phyloP scores from a whole-genome alignment of 2,888 invertebrate genomes.

The Deilephila elpenor region DNA sequence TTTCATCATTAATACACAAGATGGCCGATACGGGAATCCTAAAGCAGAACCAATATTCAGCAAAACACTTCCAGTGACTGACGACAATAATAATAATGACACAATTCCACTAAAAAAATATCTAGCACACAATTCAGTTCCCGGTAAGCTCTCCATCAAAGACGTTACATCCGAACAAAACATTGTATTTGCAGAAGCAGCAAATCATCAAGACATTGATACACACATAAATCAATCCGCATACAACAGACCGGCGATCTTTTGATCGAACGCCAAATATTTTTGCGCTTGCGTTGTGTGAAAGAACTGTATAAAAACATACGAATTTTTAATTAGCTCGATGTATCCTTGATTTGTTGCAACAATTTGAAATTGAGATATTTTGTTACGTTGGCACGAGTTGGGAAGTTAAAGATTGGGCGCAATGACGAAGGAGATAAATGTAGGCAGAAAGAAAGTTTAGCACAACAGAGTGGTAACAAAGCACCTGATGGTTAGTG shows the following conservation, averaged over 20 bases:
- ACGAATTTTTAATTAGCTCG: not conserved
- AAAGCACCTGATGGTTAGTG: too few relatives aligned
- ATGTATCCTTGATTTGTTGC: constrained; percentile 6
- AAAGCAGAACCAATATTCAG: too few relatives aligned
- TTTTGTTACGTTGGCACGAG: not conserved
- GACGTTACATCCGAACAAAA: not conserved
- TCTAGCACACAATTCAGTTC: too few relatives aligned
- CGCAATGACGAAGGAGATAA: too few relatives aligned
- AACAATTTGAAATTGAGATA: not conserved
- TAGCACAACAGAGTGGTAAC: too few relatives aligned
- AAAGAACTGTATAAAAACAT: not conserved
- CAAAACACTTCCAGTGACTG: too few relatives aligned
- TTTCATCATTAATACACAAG: too few relatives aligned
- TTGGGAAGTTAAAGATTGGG: too few relatives aligned
- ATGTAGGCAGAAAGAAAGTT: too few relatives aligned
- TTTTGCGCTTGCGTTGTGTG: constrained; percentile 23
- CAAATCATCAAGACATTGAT: constrained; percentile 13
- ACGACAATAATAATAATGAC: too few relatives aligned
- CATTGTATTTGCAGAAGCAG: not conserved
- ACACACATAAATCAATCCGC: constrained; percentile 26
- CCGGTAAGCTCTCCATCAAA: constrained; percentile 1
- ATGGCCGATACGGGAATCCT: too few relatives aligned
- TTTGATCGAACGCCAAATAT: constrained; percentile 45
- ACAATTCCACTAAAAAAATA: too few relatives aligned
- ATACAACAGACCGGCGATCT: constrained; percentile 11